Percentiles rank a stretch among this genome's conserved stretches.
Conservation (phyloP, 1,140 invertebrate species). For the Drosophila carrolli region DNA sequence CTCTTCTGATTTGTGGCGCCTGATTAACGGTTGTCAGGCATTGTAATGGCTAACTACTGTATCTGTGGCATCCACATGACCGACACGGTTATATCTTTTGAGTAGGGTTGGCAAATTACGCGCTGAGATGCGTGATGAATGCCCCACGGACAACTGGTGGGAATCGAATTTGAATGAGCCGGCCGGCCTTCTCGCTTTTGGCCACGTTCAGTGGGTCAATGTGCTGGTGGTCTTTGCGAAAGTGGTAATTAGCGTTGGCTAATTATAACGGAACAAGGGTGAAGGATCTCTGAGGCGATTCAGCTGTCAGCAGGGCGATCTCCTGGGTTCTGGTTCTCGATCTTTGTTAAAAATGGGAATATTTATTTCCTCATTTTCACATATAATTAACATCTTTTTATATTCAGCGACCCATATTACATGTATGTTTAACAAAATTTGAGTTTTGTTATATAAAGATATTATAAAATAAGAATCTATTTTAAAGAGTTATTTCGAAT, state of each 20-base stretch:
- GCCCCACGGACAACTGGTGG: slow-evolving; percentile 34
- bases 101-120: slow-evolving; percentile 66
- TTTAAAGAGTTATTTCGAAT: too few relatives aligned
- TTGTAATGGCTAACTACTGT: slow-evolving; percentile 44
- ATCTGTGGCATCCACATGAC: slow-evolving; percentile 12
- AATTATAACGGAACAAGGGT: slow-evolving; percentile 30
- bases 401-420: too few relatives aligned
- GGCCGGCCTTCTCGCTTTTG: not conserved
- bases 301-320: not conserved
- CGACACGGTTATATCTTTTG: slow-evolving; percentile 28
- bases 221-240: slow-evolving; percentile 34
- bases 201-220: slow-evolving; percentile 57
- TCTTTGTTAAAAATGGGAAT: not conserved
- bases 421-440: too few relatives aligned
- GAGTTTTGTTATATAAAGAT: too few relatives aligned
- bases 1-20: slow-evolving; percentile 62
- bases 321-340: too few relatives aligned
- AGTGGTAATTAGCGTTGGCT: slow-evolving; percentile 35
- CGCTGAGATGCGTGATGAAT: slow-evolving; percentile 53
- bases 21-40: slow-evolving; percentile 74
- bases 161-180: slow-evolving; percentile 32
- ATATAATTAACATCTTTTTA: not conserved
- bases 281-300: slow-evolving; percentile 3
- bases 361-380: not conserved
- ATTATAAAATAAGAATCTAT: too few relatives aligned